These are phyloP conservation scores for Diorhabda elongata DNA, from an alignment of 1,140 invertebrate genomes.

Conservation along the genomic window DNA sequence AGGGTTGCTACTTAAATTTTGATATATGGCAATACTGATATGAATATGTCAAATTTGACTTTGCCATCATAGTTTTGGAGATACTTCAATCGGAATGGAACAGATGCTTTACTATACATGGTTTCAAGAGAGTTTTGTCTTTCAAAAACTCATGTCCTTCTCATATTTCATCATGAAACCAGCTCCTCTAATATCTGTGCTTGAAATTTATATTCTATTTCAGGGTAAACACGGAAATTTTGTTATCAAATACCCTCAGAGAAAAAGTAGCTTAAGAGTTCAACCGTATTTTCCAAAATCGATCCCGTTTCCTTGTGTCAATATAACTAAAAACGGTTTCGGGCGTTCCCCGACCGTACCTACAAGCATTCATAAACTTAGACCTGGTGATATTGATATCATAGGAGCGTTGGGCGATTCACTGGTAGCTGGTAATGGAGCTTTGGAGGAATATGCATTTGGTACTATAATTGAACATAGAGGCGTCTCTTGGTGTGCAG, in stretches of 20 bases:
- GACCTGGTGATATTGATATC: constrained; percentile 73
- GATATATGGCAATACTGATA: too few species aligned
- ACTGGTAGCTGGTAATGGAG: constrained; percentile 71
- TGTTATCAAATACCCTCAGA: constrained; percentile 35
- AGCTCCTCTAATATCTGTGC: too few species aligned
- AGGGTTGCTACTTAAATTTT: too few species aligned
- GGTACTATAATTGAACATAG: constrained; percentile 71
- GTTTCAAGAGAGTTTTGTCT: too few species aligned
- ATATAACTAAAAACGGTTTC: constrained; percentile 31
- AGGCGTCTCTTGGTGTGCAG: constrained; percentile 73
- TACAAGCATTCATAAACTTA: constrained; percentile 57
- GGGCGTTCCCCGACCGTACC: constrained; percentile 32
- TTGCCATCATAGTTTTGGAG: too few species aligned
- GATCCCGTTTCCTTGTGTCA: constrained; percentile 42
- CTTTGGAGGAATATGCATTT: constrained; percentile 66
- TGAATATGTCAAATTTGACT: too few species aligned
- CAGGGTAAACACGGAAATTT: constrained; percentile 32
- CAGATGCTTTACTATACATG: too few species aligned
- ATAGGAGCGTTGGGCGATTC: constrained; percentile 77
- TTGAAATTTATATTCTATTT: neutral
- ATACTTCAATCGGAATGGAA: too few species aligned
- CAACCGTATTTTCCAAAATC: constrained; percentile 36
- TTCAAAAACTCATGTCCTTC: too few species aligned
- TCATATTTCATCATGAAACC: too few species aligned
- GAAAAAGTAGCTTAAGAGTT: constrained; percentile 18